Base-by-base conservation (phyloP, 2,113 vertebrate species). In the Chrysemys picta region DNA sequence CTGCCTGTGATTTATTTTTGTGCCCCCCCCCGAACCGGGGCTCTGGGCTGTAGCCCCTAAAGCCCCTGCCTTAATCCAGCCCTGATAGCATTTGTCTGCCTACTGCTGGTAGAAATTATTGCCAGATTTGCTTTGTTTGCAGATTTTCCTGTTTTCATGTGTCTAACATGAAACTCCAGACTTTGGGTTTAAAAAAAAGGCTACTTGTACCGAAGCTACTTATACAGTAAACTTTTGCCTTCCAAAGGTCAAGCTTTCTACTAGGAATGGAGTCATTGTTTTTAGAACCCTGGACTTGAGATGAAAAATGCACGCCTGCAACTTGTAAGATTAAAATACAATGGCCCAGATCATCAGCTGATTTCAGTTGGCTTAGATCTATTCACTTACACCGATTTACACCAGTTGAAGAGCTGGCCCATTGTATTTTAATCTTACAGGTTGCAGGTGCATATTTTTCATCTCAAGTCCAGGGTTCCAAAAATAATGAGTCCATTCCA, bases 221-320 rank as follows among this genome's bases (percentile, higher is more conserved):
- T 89, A 87, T 27, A 81, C 8, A 91, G 2, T 5, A 91, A n/a
- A 91, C 50, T 89, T 49, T 27, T 88, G 12, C 3, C 25, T 87
- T 90, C 0, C 1, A 31, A 80, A 87, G 22, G 25, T 12, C 10
- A 1, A 4, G 19, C 14, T 81, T 11, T 4, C 19, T 10, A 2
- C n/a, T 53, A 87, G 4, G 49, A 9, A 87, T 17, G 6, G 91
- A 8, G 25, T 85, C 8, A 42, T 42, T 42, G 42, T 42, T 42
- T 42, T 42, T 42, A 42, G 42, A 42, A 42, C 29, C 5, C 14
- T 78, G 22, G 82, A 38, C 8, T 1, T 49, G 16, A 0, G 4
- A 54, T 87, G 25, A 38, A 88, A 82, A 92, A 88, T 3, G 56
- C 62, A 8, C 11, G 14, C 0, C 0, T 9, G 0, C 35, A 89